Evolutionary conservation across 2,888 invertebrate genomes (phyloP).

Genomic region (Thelaira solivaga): DNA sequence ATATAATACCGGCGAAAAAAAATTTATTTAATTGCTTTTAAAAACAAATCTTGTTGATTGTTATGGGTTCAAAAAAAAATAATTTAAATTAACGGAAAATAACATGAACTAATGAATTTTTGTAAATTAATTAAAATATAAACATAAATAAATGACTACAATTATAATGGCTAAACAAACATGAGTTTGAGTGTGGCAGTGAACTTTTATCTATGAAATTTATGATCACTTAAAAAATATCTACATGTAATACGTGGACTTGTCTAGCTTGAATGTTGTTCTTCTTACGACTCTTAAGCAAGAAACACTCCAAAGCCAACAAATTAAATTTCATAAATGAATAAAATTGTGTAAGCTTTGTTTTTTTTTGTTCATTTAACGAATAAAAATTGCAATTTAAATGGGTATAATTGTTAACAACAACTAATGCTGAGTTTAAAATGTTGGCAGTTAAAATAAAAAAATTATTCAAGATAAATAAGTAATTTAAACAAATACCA

Average conservation of each 20-base stretch:
- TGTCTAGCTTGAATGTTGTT: neutral
- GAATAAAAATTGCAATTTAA: conserved; percentile 41
- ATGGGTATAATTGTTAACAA: conserved; percentile 55
- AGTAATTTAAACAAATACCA: conserved; percentile 53
- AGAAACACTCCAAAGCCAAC: neutral
- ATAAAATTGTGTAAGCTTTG: neutral
- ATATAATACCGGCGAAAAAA: neutral
- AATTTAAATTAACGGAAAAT: too few species aligned
- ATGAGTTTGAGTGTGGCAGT: conserved; percentile 18
- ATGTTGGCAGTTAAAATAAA: conserved; percentile 11
- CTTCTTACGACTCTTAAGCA: neutral
- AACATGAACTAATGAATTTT: conserved; percentile 35
- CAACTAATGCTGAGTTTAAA: conserved; percentile 21
- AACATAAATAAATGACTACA: conserved; percentile 13
- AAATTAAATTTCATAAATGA: neutral
- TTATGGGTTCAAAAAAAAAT: conserved; percentile 35
- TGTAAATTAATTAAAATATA: conserved; percentile 34
- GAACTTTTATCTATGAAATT: neutral
- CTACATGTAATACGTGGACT: neutral
- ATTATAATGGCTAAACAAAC: conserved; percentile 11
- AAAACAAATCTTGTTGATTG: conserved; percentile 5
- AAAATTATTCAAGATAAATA: conserved; percentile 47
- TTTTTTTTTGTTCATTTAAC: neutral
- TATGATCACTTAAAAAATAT: too few species aligned
- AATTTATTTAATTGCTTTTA: neutral